These are phyloP conservation scores for Eustalomyia histrio DNA, from an alignment of 2,888 invertebrate species.

Conservation along the genomic window DNA sequence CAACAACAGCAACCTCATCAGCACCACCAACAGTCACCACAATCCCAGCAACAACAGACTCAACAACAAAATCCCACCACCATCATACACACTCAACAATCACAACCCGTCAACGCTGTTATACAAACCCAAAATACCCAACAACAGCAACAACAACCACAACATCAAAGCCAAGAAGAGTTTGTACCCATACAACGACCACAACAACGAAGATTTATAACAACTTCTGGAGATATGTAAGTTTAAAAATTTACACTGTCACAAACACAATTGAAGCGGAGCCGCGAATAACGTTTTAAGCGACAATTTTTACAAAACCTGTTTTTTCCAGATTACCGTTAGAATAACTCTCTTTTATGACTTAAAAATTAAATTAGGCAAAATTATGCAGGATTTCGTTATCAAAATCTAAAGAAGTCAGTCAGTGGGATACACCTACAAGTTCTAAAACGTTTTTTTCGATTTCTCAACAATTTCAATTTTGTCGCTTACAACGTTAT, in stretches of 20 bases:
- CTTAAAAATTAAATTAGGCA: too few species aligned
- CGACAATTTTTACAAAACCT: too few species aligned
- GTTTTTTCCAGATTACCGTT: too few species aligned
- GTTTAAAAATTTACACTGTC: slow-evolving; percentile 57
- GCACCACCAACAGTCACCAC: slow-evolving; percentile 68
- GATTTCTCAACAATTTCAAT: too few species aligned
- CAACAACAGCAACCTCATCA: slow-evolving; percentile 49
- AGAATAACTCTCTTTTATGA: too few species aligned
- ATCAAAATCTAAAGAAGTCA: too few species aligned
- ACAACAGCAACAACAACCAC: slow-evolving; percentile 63
- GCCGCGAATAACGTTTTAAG: too few species aligned
- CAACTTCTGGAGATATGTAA: slow-evolving; percentile 79
- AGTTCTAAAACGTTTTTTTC: too few species aligned
- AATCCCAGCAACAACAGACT: slow-evolving; percentile 67
- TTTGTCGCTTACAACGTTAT: too few species aligned
- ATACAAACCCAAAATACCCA: slow-evolving; percentile 64
- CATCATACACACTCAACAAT: slow-evolving; percentile 52
- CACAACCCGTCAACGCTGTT: slow-evolving; percentile 68
- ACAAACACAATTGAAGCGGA: too few species aligned
- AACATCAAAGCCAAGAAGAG: slow-evolving; percentile 57
- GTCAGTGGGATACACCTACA: too few species aligned
- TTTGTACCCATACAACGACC: slow-evolving; percentile 70
- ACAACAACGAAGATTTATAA: slow-evolving; percentile 77
- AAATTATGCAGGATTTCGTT: too few species aligned
- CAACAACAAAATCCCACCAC: slow-evolving; percentile 55